Evolutionary conservation across 2,888 invertebrate species (phyloP).

Genomic region (Linhomoeus sp.): DNA sequence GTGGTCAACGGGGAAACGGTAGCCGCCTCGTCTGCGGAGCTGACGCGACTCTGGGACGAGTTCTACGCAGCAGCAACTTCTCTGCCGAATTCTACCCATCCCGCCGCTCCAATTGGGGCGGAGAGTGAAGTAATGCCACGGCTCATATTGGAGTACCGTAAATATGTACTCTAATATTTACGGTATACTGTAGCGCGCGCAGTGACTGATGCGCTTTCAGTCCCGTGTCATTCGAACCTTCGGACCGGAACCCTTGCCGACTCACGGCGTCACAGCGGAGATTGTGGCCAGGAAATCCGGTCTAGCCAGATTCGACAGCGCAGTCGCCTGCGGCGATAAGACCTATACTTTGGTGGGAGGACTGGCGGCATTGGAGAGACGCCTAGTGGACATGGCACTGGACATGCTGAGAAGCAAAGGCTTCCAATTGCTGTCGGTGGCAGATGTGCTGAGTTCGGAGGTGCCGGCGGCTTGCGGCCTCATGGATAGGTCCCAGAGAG

Average conservation of each 20-base stretch:
- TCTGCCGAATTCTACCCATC: conserved; percentile 18
- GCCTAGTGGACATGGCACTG: conserved; percentile 12
- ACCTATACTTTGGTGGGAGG: conserved; percentile 3
- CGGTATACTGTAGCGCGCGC: too few species aligned
- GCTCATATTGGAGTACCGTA: too few species aligned
- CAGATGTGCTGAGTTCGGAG: conserved; percentile 17
- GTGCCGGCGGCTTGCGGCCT: conserved; percentile 20
- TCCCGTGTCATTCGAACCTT: too few species aligned
- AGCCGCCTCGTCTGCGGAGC: too few species aligned
- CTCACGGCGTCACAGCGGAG: too few species aligned
- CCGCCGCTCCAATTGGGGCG: conserved; percentile 13
- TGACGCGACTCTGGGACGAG: conserved; percentile 14
- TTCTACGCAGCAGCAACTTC: conserved; percentile 14
- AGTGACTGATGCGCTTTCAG: too few species aligned
- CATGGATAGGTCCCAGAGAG: conserved; percentile 5
- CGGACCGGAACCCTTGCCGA: too few species aligned
- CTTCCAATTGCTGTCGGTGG: conserved; percentile 12
- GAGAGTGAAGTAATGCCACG: too few species aligned
- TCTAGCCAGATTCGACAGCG: too few species aligned
- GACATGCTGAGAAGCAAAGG: conserved; percentile 8
- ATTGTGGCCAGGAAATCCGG: too few species aligned
- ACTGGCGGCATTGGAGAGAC: conserved; percentile 9
- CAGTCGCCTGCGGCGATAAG: neutral
- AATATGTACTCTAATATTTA: too few species aligned
- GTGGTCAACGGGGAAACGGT: too few species aligned